Base-by-base conservation (phyloP, 2,797 vertebrate species). In the Pantherophis alleghaniensis region DNA sequence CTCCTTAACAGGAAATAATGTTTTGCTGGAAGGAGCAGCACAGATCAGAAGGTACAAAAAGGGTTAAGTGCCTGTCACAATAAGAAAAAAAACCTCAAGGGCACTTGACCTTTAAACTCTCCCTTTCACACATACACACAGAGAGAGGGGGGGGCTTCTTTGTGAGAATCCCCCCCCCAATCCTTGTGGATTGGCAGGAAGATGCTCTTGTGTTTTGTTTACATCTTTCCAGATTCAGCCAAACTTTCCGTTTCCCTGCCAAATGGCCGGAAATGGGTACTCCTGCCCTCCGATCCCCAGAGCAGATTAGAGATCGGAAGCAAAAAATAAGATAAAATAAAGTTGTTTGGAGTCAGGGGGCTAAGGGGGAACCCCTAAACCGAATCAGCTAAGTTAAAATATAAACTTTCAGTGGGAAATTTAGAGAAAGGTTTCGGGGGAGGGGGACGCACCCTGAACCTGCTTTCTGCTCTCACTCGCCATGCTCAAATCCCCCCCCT, bases 1-100 rank as follows among this genome's bases (percentile, higher is more conserved):
- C 57, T 87, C 74, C 32, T 79, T 28, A 16, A 1, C 60, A 92
- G 94, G 93, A 95, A 96, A 95, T 94, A 94, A 95, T 92, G 95
- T 95, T 96, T 88, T 91, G 0, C 94, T 94, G 94, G 95, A 95
- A 91, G 16, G 57, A 95, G 94, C 92, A 53, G 51, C 9, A 53
- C 96, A 96, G 96, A 96, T 96, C 97, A 97, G 95, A 95, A 96
- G 96, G 94, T 96, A 95, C 93, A 95, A 96, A 96, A 94, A 63
- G 96, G 96, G 96, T 97, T 97, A 97, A 97, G 96, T 97, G 96
- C 96, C 95, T 96, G 96, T 96, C 96, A 97, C 97, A 97, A 97
- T 96, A 26, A 1, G 24, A 26, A 11, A 20, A 59, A 96, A 96
- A 96, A 93, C 95, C 96, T 97, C 95, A 95, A 96, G 96, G 95